Conservation (phyloP, 2,888 invertebrate species). For the Netelia inedita region DNA sequence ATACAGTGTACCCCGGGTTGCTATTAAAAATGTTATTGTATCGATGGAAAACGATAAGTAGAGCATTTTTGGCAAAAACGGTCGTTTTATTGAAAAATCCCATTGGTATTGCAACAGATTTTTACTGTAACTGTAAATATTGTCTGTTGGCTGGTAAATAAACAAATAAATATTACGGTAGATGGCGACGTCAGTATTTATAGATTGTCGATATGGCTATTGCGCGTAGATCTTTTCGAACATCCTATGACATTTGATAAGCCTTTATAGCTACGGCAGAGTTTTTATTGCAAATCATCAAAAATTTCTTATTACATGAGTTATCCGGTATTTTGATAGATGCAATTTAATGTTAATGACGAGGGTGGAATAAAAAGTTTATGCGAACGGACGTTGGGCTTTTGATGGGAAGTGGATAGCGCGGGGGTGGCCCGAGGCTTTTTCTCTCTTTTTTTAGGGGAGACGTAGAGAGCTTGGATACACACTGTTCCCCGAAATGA, state of each 20-base stretch:
- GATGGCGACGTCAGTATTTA: too few relatives aligned
- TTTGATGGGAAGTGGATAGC: constrained; percentile 42
- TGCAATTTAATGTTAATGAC: constrained; percentile 53
- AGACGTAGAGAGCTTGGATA: constrained; percentile 15
- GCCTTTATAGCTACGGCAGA: neutral
- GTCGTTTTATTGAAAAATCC: too few relatives aligned
- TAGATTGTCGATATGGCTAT: too few relatives aligned
- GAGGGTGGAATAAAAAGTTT: constrained; percentile 46
- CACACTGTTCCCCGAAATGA: constrained; percentile 56
- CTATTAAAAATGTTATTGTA: too few relatives aligned
- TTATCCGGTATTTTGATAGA: constrained; percentile 47
- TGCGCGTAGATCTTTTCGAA: neutral
- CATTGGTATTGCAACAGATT: too few relatives aligned
- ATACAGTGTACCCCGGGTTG: too few relatives aligned
- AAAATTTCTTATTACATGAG: constrained; percentile 24
- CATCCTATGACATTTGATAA: neutral
- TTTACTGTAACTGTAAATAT: too few relatives aligned
- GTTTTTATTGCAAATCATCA: constrained; percentile 32
- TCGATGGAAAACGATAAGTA: too few relatives aligned
- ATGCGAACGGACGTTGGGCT: constrained; percentile 37
- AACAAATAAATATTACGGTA: too few relatives aligned
- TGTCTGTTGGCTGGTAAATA: too few relatives aligned
- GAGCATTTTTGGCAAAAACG: too few relatives aligned
- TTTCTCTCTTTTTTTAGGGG: neutral
- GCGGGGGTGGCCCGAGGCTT: neutral